Evolutionary conservation across 1,140 invertebrate genomes (phyloP).

Genomic region (Drosophila repletoides): DNA sequence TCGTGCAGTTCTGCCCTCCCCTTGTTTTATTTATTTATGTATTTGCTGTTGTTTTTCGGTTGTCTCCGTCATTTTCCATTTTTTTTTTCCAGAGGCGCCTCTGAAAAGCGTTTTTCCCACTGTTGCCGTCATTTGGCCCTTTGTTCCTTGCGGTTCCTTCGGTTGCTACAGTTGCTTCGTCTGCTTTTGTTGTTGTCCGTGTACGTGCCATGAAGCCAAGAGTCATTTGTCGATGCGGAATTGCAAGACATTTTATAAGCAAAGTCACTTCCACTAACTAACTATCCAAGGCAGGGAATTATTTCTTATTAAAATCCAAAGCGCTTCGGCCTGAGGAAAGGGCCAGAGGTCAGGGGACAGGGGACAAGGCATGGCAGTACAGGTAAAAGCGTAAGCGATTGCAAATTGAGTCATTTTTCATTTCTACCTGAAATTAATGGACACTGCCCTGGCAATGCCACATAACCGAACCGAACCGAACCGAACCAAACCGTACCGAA

Average conservation of each 20-base stretch:
- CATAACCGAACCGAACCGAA: no score
- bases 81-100: constrained; percentile 18
- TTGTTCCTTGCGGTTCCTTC: not conserved
- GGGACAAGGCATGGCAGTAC: not conserved
- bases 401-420: constrained; percentile 76
- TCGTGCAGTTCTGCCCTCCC: constrained; percentile 50
- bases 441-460: constrained; percentile 9
- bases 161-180: constrained; percentile 3
- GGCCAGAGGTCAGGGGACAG: no score
- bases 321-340: not conserved
- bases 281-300: constrained; percentile 52
- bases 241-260: constrained; percentile 64
- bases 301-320: constrained; percentile 63
- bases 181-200: constrained; percentile 7
- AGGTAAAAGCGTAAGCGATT: constrained; percentile 32
- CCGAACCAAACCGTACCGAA: no score
- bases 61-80: not conserved
- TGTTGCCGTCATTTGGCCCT: constrained; percentile 9
- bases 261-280: constrained; percentile 56
- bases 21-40: constrained; percentile 39
- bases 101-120: constrained; percentile 29
- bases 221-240: constrained; percentile 65
- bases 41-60: constrained; percentile 12
- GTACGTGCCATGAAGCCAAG: constrained; percentile 49
- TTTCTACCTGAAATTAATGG: constrained; percentile 47